Conservation (phyloP, 2,113 vertebrate species). For the Varanus komodoensis region DNA sequence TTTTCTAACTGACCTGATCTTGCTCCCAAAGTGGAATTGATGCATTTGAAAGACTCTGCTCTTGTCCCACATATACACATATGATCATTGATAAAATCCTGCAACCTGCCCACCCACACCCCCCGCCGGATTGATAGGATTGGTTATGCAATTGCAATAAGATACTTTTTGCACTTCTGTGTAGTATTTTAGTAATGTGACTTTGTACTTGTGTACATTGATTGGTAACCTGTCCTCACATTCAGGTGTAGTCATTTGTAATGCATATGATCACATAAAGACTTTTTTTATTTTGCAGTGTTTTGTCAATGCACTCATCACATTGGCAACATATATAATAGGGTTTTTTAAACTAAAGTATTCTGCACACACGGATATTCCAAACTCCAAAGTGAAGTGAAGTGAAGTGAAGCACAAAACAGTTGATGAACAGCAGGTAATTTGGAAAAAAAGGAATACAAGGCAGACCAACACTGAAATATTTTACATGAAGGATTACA, state of each 20-base stretch:
- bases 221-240: background rate
- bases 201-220: background rate
- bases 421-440: background rate
- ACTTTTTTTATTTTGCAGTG: background rate
- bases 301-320: background rate
- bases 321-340: background rate
- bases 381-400: too few species aligned
- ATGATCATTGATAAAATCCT: background rate
- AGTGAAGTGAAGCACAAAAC: background rate
- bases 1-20: background rate
- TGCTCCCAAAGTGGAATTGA: background rate
- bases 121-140: too few species aligned
- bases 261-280: background rate
- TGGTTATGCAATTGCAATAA: background rate
- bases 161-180: background rate
- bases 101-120: too few species aligned
- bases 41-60: background rate
- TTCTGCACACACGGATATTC: background rate
- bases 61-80: background rate
- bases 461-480: conserved; percentile 6
- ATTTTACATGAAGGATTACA: conserved; percentile 17
- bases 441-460: background rate
- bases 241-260: background rate
- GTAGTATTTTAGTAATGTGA: background rate
- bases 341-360: background rate